Base-by-base conservation (phyloP, 2,888 invertebrate genomes). In the Alentia gelatinosa region DNA sequence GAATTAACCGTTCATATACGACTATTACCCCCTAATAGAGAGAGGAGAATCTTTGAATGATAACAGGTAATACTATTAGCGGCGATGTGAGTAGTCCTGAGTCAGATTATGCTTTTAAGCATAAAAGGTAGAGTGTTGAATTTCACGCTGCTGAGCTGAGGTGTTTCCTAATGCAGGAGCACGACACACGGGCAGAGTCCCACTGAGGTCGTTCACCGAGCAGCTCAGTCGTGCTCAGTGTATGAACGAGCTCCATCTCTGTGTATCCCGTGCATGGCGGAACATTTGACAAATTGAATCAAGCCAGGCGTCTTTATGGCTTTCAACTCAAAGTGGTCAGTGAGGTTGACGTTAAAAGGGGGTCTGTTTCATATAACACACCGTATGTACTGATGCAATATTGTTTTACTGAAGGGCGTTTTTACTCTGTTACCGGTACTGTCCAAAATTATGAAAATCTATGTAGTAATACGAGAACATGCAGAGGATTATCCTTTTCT, bases 81-180 rank as follows among this genome's bases (percentile, higher is more conserved):
- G 56, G 56, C 19, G n/a, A 56, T n/a, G 56, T 7, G 47, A n/a
- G 56, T 56, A 56, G n/a, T 56, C 56, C 56, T 56, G 19, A 56
- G 56, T 56, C 56, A 56, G 56, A 56, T 56, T 56, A 56, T 56
- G 56, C 56, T 56, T 56, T 56, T 56, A 56, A n/a, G n/a, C 56
- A 56, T 12, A 56, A 56, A 56, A 56, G 23, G 19, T 19, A 19
- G 56, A n/a, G 56, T 19, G 56, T 56, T 19, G 56, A 56, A 56
- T 56, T 56, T 19, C 56, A 56, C 56, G n/a, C 56, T 12, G 56
- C 19, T n/a, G 56, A n/a, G 56, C n/a, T 56, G 19, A 56, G 23
- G 56, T 56, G 56, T 56, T 1, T 56, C 56, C 19, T 56, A 56
- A 56, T 56, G 56, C 56, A 56, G 56, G 47, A n/a, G 56, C n/a